A percentile compares a stretch with the other conserved stretches of the same genome.
These are phyloP conservation scores for Protula sp. DNA, from an alignment of 2,888 invertebrate genomes.

Conservation along the genomic window DNA sequence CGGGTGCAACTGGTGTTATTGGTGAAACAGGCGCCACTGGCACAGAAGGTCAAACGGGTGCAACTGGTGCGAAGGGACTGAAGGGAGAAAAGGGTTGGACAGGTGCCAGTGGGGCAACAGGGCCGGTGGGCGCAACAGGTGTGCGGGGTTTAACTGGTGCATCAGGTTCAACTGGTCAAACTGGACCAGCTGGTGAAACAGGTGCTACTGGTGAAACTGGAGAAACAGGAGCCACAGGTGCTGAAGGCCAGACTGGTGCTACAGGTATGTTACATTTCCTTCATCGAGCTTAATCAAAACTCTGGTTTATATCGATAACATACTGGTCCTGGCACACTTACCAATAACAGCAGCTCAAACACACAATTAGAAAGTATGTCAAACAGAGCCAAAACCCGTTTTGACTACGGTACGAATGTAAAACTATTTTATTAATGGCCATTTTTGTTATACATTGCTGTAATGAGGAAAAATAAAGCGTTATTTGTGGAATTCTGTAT, in stretches of 20 bases:
- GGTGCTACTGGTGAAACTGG: background rate
- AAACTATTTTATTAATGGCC: too few relatives aligned
- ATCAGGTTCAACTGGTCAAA: background rate
- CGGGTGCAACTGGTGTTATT: background rate
- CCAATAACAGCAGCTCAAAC: too few relatives aligned
- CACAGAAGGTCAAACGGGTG: background rate
- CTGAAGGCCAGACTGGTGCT: background rate
- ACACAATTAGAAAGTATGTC: too few relatives aligned
- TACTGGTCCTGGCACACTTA: too few relatives aligned
- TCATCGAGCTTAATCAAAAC: too few relatives aligned
- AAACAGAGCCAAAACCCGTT: too few relatives aligned
- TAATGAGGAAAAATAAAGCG: too few relatives aligned
- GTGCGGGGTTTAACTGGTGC: background rate
- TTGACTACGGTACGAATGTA: too few relatives aligned
- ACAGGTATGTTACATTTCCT: too few relatives aligned
- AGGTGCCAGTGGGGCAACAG: background rate
- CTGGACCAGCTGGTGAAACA: background rate
- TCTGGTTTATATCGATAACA: too few relatives aligned
- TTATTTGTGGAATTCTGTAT: too few relatives aligned
- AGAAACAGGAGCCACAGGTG: background rate
- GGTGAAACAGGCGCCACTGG: background rate
- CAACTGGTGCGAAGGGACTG: background rate
- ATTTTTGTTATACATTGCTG: too few relatives aligned
- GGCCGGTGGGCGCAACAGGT: background rate
- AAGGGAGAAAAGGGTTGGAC: background rate